Conservation (phyloP, 2,113 vertebrate genomes). For the Leucopternis melanops region DNA sequence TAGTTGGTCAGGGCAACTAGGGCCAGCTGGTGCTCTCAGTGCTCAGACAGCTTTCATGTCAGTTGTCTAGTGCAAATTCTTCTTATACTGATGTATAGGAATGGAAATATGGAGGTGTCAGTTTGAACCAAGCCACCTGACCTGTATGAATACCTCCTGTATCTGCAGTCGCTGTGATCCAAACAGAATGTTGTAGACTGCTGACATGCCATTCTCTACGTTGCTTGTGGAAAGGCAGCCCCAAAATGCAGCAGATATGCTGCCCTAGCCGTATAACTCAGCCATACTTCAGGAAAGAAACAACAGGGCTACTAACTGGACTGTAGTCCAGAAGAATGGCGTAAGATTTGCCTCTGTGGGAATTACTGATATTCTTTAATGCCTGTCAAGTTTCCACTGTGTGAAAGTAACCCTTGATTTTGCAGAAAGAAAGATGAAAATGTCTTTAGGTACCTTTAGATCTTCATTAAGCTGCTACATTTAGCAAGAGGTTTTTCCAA, state of each 20-base stretch:
- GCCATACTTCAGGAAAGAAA: background rate
- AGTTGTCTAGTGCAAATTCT: background rate
- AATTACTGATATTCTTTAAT: background rate
- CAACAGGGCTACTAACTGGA: background rate
- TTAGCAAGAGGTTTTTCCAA: background rate
- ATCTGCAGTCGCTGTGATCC: background rate
- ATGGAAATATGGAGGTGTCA: accelerated
- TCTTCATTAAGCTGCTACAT: background rate
- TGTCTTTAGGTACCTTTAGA: background rate
- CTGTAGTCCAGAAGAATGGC: background rate
- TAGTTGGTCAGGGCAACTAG: background rate
- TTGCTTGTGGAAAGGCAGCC: background rate
- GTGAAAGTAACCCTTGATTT: background rate
- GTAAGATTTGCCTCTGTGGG: background rate
- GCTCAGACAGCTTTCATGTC: background rate
- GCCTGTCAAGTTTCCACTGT: background rate
- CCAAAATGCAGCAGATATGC: background rate
- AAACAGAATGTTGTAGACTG: background rate
- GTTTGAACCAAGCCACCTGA: background rate
- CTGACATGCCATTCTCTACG: background rate
- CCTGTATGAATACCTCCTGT: background rate
- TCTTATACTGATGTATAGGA: background rate
- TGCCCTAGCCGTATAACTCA: background rate
- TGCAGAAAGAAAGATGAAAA: background rate
- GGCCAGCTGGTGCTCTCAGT: background rate